Percentiles rank a stretch among this genome's conserved stretches.
These are phyloP conservation scores for Hypocryptadius cinnamomeus DNA, from an alignment of 2,113 vertebrate species.

Conservation along the genomic window DNA sequence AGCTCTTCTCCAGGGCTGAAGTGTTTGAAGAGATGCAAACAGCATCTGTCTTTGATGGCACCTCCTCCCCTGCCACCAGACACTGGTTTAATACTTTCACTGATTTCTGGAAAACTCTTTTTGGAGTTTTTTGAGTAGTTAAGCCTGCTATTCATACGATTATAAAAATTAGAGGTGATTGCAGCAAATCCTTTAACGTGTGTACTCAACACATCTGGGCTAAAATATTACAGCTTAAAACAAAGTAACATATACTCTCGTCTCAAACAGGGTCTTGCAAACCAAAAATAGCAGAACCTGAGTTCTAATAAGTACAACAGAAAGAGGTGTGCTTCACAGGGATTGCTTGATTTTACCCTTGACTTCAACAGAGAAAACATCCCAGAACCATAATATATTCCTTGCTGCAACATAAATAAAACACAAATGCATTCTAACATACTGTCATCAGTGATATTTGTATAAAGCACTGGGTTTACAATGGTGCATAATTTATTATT, in stretches of 20 bases:
- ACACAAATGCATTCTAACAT: slow-evolving; percentile 19
- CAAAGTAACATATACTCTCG: not conserved
- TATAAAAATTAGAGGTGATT: not conserved
- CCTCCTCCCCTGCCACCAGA: not conserved
- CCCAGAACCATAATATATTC: not conserved
- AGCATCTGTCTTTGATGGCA: not conserved
- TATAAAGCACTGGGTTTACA: slow-evolving; percentile 38
- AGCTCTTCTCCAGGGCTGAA: not conserved
- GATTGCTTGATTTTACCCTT: not conserved
- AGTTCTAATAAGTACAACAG: not conserved
- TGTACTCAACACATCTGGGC: not conserved
- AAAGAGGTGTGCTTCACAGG: not conserved
- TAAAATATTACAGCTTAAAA: not conserved
- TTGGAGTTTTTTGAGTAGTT: not conserved
- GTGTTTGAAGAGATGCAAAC: not conserved
- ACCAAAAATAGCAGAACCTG: not conserved
- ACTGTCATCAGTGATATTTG: slow-evolving; percentile 37
- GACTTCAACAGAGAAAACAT: not conserved
- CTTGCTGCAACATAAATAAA: slow-evolving; percentile 33
- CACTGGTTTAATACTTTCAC: not conserved
- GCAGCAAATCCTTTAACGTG: not conserved
- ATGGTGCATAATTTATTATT: slow-evolving; percentile 45
- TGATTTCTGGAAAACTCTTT: not conserved
- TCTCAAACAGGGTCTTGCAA: not conserved
- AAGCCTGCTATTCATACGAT: not conserved